phyloP scores from a whole-genome alignment of 1,140 invertebrate genomes.

The Magallana ariakensis region DNA sequence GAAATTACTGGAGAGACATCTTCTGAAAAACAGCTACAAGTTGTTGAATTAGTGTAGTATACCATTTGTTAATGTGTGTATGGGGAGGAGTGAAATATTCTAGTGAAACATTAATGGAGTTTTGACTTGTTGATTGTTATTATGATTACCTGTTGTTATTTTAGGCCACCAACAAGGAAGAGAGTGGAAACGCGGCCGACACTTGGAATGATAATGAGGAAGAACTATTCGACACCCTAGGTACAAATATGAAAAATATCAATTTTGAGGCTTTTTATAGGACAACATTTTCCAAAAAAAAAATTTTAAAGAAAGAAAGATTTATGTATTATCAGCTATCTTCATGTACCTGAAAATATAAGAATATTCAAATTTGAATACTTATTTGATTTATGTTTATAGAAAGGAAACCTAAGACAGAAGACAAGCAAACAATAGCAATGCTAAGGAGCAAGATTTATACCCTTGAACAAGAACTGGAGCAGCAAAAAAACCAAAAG shows the following conservation, averaged over 20 bases:
- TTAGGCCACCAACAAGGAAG: constrained; percentile 51
- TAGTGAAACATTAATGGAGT: too few relatives aligned
- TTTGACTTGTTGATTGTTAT: too few relatives aligned
- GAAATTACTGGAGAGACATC: too few relatives aligned
- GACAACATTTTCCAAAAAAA: too few relatives aligned
- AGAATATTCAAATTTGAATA: not conserved
- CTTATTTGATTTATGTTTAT: not conserved
- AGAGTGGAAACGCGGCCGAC: constrained; percentile 47
- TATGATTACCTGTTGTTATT: not conserved
- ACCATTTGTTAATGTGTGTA: too few relatives aligned
- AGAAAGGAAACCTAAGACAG: constrained; percentile 37
- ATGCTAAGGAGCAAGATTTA: constrained; percentile 67
- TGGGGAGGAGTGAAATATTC: too few relatives aligned
- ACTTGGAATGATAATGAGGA: constrained; percentile 69
- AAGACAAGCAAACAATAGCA: constrained; percentile 63
- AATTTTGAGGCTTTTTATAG: too few relatives aligned
- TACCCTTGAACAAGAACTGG: constrained; percentile 61
- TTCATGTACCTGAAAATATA: too few relatives aligned
- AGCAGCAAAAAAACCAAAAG: constrained; percentile 47
- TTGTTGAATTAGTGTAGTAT: too few relatives aligned
- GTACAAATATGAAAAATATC: not conserved
- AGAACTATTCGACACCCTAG: constrained; percentile 61
- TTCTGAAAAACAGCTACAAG: too few relatives aligned
- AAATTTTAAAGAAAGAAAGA: too few relatives aligned
- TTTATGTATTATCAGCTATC: too few relatives aligned